Conservation (phyloP, 2,888 invertebrate species). For the Tetheella fluctuosa region DNA sequence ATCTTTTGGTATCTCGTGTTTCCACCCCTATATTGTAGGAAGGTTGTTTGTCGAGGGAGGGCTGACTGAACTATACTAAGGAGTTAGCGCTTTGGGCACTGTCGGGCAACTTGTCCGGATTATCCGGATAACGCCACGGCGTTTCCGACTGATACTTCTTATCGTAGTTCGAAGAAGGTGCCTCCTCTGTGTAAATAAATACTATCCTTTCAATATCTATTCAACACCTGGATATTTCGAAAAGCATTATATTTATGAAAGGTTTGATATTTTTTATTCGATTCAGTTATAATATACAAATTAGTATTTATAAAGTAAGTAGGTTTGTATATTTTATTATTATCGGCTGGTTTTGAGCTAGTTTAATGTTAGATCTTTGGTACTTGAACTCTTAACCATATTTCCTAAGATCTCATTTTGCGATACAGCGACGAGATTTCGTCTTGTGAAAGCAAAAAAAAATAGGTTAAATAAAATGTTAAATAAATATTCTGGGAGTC, state of each 20-base stretch:
- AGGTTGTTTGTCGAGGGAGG: slow-evolving; percentile 43
- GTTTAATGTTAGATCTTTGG: too few relatives aligned
- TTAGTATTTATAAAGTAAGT: too few relatives aligned
- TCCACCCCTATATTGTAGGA: slow-evolving; percentile 37
- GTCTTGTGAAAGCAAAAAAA: too few relatives aligned
- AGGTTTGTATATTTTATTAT: too few relatives aligned
- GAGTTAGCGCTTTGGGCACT: slow-evolving; percentile 48
- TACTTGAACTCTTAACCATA: too few relatives aligned
- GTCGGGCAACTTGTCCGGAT: slow-evolving; percentile 63
- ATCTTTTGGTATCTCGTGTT: slow-evolving; percentile 17
- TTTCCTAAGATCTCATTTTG: too few relatives aligned
- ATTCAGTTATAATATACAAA: background rate
- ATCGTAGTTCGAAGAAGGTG: slow-evolving; percentile 45
- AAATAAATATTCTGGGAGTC: too few relatives aligned
- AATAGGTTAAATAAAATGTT: too few relatives aligned
- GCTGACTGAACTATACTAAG: slow-evolving; percentile 37
- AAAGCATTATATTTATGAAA: too few relatives aligned
- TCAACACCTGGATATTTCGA: background rate
- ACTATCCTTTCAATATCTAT: slow-evolving; percentile 36
- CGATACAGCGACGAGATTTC: too few relatives aligned
- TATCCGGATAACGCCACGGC: slow-evolving; percentile 68
- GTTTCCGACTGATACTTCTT: slow-evolving; percentile 57
- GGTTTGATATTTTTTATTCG: background rate
- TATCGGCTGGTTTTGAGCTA: too few relatives aligned
- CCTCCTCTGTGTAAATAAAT: slow-evolving; percentile 39